Evolutionary conservation across 2,113 vertebrate genomes (phyloP).

Genomic region (Fulica atra): DNA sequence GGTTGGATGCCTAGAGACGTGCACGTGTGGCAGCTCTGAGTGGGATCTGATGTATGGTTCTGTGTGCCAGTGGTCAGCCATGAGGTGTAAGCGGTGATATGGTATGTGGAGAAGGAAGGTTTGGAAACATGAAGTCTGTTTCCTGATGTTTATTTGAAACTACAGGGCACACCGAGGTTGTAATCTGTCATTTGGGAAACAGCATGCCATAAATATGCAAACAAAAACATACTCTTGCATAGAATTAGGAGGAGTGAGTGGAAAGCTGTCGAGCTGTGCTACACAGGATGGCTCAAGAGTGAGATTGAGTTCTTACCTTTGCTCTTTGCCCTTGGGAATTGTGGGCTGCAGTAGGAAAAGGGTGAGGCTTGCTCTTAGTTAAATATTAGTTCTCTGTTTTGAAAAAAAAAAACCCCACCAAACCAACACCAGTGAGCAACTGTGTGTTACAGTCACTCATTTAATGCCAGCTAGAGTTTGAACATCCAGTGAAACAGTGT

Average conservation of each 20-base stretch:
- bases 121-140: background rate
- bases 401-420: background rate
- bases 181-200: background rate
- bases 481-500: background rate
- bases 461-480: background rate
- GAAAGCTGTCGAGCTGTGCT: background rate
- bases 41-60: background rate
- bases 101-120: background rate
- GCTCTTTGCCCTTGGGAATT: background rate
- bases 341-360: background rate
- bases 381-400: background rate
- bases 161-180: background rate
- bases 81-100: background rate
- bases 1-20: rapidly evolving
- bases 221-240: background rate
- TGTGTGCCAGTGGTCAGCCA: background rate
- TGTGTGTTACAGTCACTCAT: background rate
- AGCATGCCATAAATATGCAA: background rate
- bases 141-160: background rate
- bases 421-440: too few species aligned
- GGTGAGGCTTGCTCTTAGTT: background rate
- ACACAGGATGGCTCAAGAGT: background rate
- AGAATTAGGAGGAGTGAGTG: background rate
- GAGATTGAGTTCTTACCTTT: background rate
- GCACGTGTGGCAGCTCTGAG: background rate